Evolutionary conservation across 2,113 vertebrate species (phyloP).

Genomic region (Etheostoma spectabile): DNA sequence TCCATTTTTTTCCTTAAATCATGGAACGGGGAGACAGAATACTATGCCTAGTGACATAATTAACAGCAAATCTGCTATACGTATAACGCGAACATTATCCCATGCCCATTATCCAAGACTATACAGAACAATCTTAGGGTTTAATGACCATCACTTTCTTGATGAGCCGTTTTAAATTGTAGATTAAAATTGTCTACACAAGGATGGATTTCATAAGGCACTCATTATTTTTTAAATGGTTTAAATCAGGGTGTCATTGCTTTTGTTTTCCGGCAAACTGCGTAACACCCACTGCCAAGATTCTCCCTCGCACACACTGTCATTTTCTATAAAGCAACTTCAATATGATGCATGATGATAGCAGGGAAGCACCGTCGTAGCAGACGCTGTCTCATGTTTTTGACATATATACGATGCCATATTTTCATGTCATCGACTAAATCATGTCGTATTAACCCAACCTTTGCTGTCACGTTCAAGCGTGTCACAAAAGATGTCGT

Average conservation of each 20-base stretch:
- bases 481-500: slow-evolving; percentile 21
- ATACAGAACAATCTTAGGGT: slow-evolving; percentile 12
- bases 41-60: slow-evolving; percentile 13
- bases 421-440: slow-evolving; percentile 35
- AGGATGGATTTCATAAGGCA: slow-evolving; percentile 6
- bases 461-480: slow-evolving; percentile 35
- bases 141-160: slow-evolving; percentile 27
- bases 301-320: slow-evolving; percentile 20
- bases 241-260: slow-evolving; percentile 51
- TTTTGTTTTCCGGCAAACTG: slow-evolving; percentile 27
- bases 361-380: slow-evolving; percentile 23
- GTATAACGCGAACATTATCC: slow-evolving; percentile 5
- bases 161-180: slow-evolving; percentile 24
- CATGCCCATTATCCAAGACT: slow-evolving; percentile 8
- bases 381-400: slow-evolving; percentile 18
- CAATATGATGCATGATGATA: slow-evolving; percentile 28
- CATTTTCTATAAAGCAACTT: slow-evolving; percentile 14
- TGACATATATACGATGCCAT: background rate
- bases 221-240: slow-evolving; percentile 15
- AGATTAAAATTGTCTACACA: slow-evolving; percentile 22
- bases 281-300: slow-evolving; percentile 17
- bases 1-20: background rate
- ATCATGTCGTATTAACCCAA: background rate
- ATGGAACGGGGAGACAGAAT: slow-evolving; percentile 7
- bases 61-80: background rate